phyloP scores from a whole-genome alignment of 2,888 invertebrate species.

The Parelbella ahira region DNA sequence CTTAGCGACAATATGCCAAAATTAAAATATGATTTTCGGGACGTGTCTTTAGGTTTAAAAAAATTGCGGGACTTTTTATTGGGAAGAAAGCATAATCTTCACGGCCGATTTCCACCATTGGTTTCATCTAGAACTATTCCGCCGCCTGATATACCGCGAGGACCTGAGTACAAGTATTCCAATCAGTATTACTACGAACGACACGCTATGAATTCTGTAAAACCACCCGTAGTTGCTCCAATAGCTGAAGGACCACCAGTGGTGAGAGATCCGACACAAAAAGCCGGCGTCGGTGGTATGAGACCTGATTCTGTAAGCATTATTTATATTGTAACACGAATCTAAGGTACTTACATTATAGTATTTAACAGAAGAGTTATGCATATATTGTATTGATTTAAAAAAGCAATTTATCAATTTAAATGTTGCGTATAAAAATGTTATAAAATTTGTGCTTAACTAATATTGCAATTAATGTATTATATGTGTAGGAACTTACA shows the following conservation, averaged over 20 bases:
- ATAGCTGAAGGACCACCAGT: constrained; percentile 48
- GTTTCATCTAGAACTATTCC: constrained; percentile 57
- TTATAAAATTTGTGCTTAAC: too few species aligned
- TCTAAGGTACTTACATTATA: too few species aligned
- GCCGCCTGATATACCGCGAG: constrained; percentile 53
- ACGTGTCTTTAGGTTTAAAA: constrained; percentile 48
- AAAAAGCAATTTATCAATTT: too few species aligned
- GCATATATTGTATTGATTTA: too few species aligned
- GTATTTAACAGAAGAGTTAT: too few species aligned
- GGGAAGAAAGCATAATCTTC: constrained; percentile 51
- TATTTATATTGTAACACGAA: not conserved
- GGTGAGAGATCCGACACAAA: constrained; percentile 34
- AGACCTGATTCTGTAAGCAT: constrained; percentile 42
- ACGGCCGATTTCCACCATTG: constrained; percentile 49
- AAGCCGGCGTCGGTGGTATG: constrained; percentile 35
- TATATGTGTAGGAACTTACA: too few species aligned
- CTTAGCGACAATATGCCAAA: constrained; percentile 9
- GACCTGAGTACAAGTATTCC: constrained; percentile 51
- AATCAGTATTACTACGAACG: constrained; percentile 50
- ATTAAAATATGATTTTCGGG: constrained; percentile 46
- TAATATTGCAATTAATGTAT: too few species aligned
- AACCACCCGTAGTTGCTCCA: constrained; percentile 62
- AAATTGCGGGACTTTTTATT: constrained; percentile 52
- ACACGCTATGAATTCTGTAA: constrained; percentile 46
- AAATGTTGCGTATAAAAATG: too few species aligned